Percentiles rank a stretch among this genome's conserved stretches.
phyloP scores from a whole-genome alignment of 2,888 invertebrate species.

The Falcaria lacertinaria region DNA sequence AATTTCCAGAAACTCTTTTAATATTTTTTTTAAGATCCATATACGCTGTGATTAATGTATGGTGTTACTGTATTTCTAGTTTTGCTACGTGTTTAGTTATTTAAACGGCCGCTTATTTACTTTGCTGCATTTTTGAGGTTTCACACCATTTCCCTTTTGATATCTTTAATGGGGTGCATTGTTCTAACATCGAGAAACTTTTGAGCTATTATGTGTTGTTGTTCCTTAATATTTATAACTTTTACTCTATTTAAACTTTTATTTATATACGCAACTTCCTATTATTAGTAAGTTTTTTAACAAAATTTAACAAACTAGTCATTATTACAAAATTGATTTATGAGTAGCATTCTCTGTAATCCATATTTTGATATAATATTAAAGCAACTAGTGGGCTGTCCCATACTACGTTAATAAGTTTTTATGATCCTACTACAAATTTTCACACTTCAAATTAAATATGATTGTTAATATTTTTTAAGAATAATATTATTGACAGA shows the following conservation, averaged over 20 bases:
- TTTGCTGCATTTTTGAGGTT: background rate
- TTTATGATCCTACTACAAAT: no score
- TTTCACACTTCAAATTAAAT: no score
- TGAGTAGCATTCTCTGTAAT: background rate
- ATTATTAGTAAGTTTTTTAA: background rate
- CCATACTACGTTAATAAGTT: no score
- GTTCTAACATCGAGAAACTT: background rate
- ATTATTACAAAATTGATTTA: background rate
- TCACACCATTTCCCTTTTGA: background rate
- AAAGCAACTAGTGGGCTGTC: no score
- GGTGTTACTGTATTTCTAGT: background rate
- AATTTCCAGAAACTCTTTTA: background rate
- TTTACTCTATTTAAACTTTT: background rate
- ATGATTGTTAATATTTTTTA: no score
- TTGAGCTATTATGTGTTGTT: background rate
- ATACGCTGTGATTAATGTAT: conserved; percentile 21
- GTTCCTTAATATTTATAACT: background rate
- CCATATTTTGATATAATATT: no score
- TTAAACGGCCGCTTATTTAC: background rate
- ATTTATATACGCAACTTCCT: background rate
- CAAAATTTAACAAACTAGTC: background rate
- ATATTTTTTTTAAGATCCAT: background rate
- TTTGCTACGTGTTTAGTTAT: background rate
- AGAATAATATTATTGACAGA: no score
- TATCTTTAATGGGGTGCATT: background rate